Base-by-base conservation (phyloP, 2,797 vertebrate genomes). In the Eospalax fontanierii region DNA sequence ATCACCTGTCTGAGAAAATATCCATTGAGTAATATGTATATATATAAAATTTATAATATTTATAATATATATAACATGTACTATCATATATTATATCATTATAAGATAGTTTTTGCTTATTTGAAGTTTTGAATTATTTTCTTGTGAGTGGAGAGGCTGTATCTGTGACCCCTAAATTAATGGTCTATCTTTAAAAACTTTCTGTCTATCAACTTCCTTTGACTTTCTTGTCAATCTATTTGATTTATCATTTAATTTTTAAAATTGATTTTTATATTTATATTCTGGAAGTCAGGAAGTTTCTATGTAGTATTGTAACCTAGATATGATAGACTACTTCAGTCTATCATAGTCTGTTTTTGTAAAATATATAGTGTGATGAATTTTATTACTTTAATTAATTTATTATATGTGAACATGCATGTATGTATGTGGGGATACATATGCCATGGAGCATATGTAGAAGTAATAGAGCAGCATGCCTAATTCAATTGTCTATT, bases 1-100 rank as follows among this genome's bases (percentile, higher is more conserved):
- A 86, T 94, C n/a, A 89, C 87, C 81, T 97, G 43, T 79, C 90
- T 94, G 38, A 59, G 46, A 95, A 96, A 96, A 91, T 86, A 95
- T 78, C 38, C 74, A 79, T 82, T 93, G 90, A 74, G 11, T 73
- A 95, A 90, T 10, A 95, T n/a, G n/a, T n/a, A n/a, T n/a, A n/a
- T n/a, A n/a, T n/a, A n/a, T n/a, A n/a, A n/a, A n/a, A n/a, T n/a
- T n/a, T n/a, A n/a, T n/a, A n/a, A n/a, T n/a, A n/a, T n/a, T n/a
- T n/a, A n/a, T n/a, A n/a, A n/a, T n/a, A n/a, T n/a, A n/a, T n/a
- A n/a, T n/a, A n/a, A n/a, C n/a, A n/a, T n/a, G n/a, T n/a, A n/a
- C n/a, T n/a, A n/a, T n/a, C n/a, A n/a, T n/a, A 73, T 78, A 89
- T 95, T 94, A 33, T 84, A 54, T 54, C 50, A 54, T 54, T 15